Percentiles rank a stretch among this genome's conserved stretches.
Conservation (phyloP, 2,797 vertebrate species). For the Urocyon cinereoargenteus region DNA sequence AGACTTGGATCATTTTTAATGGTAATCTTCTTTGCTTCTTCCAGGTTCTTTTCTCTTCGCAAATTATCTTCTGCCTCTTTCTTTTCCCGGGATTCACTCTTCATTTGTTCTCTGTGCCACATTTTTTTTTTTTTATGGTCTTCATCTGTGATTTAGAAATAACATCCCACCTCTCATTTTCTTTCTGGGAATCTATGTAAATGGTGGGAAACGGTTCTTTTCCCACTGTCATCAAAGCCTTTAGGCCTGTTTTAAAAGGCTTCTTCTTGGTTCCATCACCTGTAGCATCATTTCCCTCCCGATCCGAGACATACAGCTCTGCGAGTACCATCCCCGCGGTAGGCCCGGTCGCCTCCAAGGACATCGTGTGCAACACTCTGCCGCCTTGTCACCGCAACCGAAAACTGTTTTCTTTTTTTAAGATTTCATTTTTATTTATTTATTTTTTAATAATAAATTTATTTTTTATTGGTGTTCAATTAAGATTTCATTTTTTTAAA, state of each 20-base stretch:
- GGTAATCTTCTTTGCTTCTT: slow-evolving; percentile 95
- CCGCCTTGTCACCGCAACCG: no score
- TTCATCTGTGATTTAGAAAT: slow-evolving; percentile 99
- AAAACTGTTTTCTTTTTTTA: background rate
- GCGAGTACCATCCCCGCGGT: slow-evolving; percentile 66
- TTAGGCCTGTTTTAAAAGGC: slow-evolving; percentile 95
- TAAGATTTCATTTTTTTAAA: no score
- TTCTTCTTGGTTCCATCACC: slow-evolving; percentile 95
- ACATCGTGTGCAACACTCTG: no score
- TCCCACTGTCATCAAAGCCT: slow-evolving; percentile 89
- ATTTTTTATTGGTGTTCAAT: no score
- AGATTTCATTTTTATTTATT: no score
- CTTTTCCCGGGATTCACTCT: slow-evolving; percentile 93
- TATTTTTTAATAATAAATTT: no score
- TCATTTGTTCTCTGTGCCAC: slow-evolving; percentile 93
- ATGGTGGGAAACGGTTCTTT: slow-evolving; percentile 97
- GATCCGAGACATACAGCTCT: slow-evolving; percentile 96
- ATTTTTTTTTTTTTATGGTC: slow-evolving; percentile 94
- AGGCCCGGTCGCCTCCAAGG: no score
- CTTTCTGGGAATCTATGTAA: slow-evolving; percentile 95
- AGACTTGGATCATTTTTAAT: slow-evolving; percentile 92
- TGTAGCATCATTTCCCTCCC: slow-evolving; percentile 91
- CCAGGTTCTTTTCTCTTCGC: slow-evolving; percentile 97
- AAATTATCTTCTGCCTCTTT: slow-evolving; percentile 95
- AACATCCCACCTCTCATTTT: slow-evolving; percentile 96